Evolutionary conservation across 2,888 invertebrate genomes (phyloP).

Genomic region (Volucella bombylans): DNA sequence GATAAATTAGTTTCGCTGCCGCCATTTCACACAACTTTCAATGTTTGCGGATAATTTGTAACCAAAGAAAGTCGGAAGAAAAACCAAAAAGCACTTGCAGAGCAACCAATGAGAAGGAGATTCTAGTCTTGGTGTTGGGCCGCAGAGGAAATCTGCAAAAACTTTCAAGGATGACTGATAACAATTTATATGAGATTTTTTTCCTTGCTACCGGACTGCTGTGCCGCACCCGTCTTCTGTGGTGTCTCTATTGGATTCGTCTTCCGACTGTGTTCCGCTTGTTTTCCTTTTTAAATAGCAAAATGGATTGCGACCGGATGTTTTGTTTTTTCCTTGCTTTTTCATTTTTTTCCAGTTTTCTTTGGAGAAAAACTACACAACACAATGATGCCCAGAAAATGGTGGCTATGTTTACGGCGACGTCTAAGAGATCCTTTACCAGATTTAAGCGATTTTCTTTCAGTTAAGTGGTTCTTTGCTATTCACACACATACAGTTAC

Average conservation of each 20-base stretch:
- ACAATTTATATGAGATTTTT: slow-evolving; percentile 70
- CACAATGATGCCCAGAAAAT: neutral
- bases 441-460: slow-evolving; percentile 9
- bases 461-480: slow-evolving; percentile 7
- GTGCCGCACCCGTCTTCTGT: neutral
- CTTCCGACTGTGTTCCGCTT: slow-evolving; percentile 38
- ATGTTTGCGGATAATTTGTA: slow-evolving; percentile 72
- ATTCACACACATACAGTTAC: neutral
- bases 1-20: slow-evolving; percentile 75
- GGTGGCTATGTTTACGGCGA: slow-evolving; percentile 53
- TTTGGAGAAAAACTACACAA: slow-evolving; percentile 1
- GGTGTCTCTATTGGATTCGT: slow-evolving; percentile 50
- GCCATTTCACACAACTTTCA: slow-evolving; percentile 71
- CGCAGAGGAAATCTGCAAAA: slow-evolving; percentile 61
- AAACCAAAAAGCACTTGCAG: slow-evolving; percentile 10
- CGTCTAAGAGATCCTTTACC: slow-evolving; percentile 16
- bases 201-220: neutral
- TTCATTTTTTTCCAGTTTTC: no score
- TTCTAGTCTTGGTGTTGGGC: neutral
- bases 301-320: slow-evolving; percentile 55
- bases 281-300: slow-evolving; percentile 55
- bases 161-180: slow-evolving; percentile 74
- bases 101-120: slow-evolving; percentile 1
- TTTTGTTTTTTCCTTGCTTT: slow-evolving; percentile 53
- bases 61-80: slow-evolving; percentile 57